Percentiles rank a stretch among this genome's conserved stretches.
These are phyloP conservation scores for Taenioides sp. DNA, from an alignment of 2,797 vertebrate genomes.

Conservation along the genomic window DNA sequence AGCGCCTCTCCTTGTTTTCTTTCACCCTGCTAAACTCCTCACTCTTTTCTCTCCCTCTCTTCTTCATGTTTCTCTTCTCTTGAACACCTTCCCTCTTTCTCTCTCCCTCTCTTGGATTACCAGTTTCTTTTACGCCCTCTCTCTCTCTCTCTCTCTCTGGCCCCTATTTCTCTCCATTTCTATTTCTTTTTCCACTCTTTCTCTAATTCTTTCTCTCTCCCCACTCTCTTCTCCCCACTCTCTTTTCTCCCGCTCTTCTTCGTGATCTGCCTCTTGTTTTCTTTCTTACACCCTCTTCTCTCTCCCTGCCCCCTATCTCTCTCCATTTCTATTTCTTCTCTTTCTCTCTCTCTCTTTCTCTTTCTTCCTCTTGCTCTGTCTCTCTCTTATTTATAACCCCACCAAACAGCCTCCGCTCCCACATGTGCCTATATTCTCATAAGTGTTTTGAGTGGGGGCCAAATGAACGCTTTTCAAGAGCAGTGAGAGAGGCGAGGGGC, in stretches of 20 bases:
- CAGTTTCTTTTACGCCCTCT: neutral
- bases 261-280: conserved; percentile 6
- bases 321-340: no score
- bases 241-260: neutral
- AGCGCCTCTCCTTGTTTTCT: neutral
- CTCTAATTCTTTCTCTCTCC: neutral
- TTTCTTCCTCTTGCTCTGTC: conserved; percentile 32
- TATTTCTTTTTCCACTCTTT: neutral
- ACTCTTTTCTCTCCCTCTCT: no score
- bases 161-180: neutral
- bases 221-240: neutral
- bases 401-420: conserved; percentile 57
- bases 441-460: conserved; percentile 53
- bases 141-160: no score
- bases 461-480: conserved; percentile 56
- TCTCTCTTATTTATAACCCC: conserved; percentile 71
- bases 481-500: conserved; percentile 25
- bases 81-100: neutral
- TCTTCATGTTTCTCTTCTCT: neutral
- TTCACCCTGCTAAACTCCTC: no score
- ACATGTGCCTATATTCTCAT: conserved; percentile 41
- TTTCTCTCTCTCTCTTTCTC: conserved; percentile 3
- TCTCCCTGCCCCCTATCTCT: conserved; percentile 37
- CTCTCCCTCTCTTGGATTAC: no score
- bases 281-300: neutral